phyloP scores from a whole-genome alignment of 1,140 invertebrate species.

The Leucophenga varia region DNA sequence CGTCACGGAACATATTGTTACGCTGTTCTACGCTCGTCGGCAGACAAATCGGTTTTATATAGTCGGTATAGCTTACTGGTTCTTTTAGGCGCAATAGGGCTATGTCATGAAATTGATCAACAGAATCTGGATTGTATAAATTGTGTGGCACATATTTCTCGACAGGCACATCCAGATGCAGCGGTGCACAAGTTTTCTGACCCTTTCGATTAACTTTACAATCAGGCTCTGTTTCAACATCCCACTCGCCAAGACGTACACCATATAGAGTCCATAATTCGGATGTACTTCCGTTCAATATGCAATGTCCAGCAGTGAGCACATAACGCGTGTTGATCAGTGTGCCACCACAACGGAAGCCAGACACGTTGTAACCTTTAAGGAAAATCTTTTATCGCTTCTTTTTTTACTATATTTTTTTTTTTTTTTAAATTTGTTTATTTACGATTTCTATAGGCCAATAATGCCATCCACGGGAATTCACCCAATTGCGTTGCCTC shows the following conservation, averaged over 20 bases:
- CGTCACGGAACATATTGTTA: conserved; percentile 55
- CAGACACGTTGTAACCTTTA: too few species aligned
- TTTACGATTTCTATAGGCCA: conserved; percentile 51
- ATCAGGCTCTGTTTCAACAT: conserved; percentile 38
- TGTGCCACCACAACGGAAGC: conserved; percentile 61
- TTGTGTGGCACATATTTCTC: conserved; percentile 68
- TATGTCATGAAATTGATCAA: conserved; percentile 71
- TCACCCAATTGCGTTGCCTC: conserved; percentile 63
- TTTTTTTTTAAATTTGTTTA: conserved; percentile 2
- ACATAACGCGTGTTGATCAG: conserved; percentile 61
- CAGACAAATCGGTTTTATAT: conserved; percentile 79
- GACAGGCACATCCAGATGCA: conserved; percentile 63
- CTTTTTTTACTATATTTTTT: too few species aligned
- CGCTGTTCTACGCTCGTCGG: conserved; percentile 59
- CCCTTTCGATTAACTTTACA: conserved; percentile 43
- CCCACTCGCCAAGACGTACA: conserved; percentile 52
- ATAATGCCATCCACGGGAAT: conserved; percentile 70
- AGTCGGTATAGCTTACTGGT: conserved; percentile 64
- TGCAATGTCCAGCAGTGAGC: conserved; percentile 63
- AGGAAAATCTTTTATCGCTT: too few species aligned
- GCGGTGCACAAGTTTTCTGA: conserved; percentile 57
- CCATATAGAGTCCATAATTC: conserved; percentile 47
- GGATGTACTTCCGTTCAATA: conserved; percentile 60
- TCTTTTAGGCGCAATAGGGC: conserved; percentile 68
- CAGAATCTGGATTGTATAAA: conserved; percentile 61